These are phyloP conservation scores for Eretmocerus hayati DNA, from an alignment of 2,888 invertebrate genomes.

Conservation along the genomic window DNA sequence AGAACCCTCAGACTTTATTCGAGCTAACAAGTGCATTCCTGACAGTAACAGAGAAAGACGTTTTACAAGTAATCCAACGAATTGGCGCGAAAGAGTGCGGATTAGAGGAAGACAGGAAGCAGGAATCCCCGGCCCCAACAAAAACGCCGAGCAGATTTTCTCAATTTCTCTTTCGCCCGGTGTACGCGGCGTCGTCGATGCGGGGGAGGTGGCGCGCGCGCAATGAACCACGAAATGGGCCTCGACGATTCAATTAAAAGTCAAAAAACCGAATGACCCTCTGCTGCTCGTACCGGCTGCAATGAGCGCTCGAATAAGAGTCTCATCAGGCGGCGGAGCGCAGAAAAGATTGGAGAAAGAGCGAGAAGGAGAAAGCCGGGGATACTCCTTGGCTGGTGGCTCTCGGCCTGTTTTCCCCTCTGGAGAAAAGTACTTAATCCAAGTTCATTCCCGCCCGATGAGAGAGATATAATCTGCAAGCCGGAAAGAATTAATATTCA, in stretches of 20 bases:
- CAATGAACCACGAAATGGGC: conserved; percentile 14
- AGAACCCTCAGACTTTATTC: no score
- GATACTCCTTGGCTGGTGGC: conserved; percentile 3
- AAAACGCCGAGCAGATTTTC: conserved; percentile 9
- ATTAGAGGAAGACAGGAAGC: no score
- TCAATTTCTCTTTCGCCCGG: conserved; percentile 3
- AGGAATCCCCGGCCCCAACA: no score
- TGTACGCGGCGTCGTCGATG: no score
- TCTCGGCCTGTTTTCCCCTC: background rate
- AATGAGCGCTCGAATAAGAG: no score
- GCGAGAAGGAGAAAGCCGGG: background rate
- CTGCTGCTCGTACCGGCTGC: background rate
- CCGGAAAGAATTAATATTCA: conserved; percentile 21
- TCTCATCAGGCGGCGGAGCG: no score
- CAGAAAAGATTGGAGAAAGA: no score
- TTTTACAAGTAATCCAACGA: background rate
- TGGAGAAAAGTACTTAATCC: conserved; percentile 19
- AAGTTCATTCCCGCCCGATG: conserved; percentile 11
- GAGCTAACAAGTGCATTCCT: no score
- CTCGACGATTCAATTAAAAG: conserved; percentile 18
- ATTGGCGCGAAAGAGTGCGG: background rate
- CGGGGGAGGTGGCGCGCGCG: background rate
- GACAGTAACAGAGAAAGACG: no score
- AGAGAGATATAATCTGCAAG: conserved; percentile 16
- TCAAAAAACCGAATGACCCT: conserved; percentile 13